A percentile compares a stretch with the other conserved stretches of the same genome.
Evolutionary conservation across 2,797 vertebrate species (phyloP).

Genomic region (Triplophysa yarkandensis): DNA sequence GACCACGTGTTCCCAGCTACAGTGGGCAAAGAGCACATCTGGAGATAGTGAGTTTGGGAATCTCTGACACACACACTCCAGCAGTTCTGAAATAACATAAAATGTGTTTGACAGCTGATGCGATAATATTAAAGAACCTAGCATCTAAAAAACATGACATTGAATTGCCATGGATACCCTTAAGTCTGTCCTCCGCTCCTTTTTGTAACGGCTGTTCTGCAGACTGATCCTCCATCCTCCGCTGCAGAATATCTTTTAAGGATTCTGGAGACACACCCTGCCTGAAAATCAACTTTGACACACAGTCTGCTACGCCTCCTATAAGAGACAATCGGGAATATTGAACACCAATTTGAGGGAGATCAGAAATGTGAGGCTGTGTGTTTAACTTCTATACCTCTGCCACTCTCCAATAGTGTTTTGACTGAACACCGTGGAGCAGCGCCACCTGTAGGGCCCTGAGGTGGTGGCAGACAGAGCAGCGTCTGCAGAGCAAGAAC

Average conservation of each 20-base stretch:
- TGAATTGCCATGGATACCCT: conserved; percentile 48
- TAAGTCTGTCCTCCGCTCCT: conserved; percentile 58
- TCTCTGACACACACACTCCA: conserved; percentile 81
- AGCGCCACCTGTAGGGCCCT: conserved; percentile 70
- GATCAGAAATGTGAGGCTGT: neutral
- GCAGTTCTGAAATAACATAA: conserved; percentile 74
- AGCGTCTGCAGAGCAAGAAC: conserved; percentile 91
- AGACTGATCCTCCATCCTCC: conserved; percentile 57
- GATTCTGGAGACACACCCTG: conserved; percentile 80
- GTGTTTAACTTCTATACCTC: conserved; percentile 73
- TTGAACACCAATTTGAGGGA: neutral
- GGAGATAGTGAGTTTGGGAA: conserved; percentile 92
- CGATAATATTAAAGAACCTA: neutral
- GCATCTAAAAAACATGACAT: neutral
- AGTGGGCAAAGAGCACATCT: conserved; percentile 90
- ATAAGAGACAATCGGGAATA: neutral
- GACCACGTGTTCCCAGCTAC: conserved; percentile 96
- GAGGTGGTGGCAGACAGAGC: conserved; percentile 75
- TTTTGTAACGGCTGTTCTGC: conserved; percentile 40
- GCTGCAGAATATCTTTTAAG: conserved; percentile 77
- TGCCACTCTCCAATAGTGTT: conserved; percentile 87
- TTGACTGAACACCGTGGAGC: conserved; percentile 84
- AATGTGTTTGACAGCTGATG: neutral
- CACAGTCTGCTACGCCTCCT: conserved; percentile 92
- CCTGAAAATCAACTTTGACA: conserved; percentile 95